A percentile compares a stretch with the other conserved stretches of the same genome.
Evolutionary conservation across 2,888 invertebrate genomes (phyloP).

Genomic region (Pardosa pseudoannulata): DNA sequence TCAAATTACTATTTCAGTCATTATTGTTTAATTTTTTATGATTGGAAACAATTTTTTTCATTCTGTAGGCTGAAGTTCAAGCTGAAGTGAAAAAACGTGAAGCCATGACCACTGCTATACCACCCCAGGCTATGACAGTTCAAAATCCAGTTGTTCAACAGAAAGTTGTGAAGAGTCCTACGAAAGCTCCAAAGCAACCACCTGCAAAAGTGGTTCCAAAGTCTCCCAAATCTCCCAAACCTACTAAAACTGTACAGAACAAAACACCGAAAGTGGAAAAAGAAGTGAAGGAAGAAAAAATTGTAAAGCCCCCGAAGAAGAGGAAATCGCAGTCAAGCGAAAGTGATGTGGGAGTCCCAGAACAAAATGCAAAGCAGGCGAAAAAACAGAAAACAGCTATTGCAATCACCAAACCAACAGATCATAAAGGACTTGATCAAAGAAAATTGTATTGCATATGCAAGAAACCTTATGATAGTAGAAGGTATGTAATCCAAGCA

Average conservation of each 20-base stretch:
- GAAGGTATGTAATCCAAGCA: conserved; percentile 84
- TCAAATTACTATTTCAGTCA: too few relatives aligned
- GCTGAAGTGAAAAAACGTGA: conserved; percentile 72
- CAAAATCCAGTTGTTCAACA: conserved; percentile 30
- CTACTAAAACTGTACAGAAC: conserved; percentile 14
- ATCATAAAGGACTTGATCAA: conserved; percentile 58
- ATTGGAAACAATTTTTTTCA: too few relatives aligned
- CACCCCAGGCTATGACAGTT: conserved; percentile 48
- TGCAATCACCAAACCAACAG: conserved; percentile 47
- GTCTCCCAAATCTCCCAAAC: not conserved
- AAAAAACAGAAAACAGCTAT: conserved; percentile 73
- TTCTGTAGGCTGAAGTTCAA: conserved; percentile 69
- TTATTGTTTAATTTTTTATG: too few relatives aligned
- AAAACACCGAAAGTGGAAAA: conserved; percentile 27
- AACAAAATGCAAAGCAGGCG: conserved; percentile 43
- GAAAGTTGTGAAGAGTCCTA: conserved; percentile 28
- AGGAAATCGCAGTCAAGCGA: conserved; percentile 72
- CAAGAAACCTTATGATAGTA: conserved; percentile 95
- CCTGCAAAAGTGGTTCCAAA: conserved; percentile 10
- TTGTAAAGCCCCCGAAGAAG: conserved; percentile 70
- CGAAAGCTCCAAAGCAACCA: not conserved
- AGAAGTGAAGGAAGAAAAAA: conserved; percentile 46
- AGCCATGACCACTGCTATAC: conserved; percentile 36
- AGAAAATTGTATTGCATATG: conserved; percentile 86
- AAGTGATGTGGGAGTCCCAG: conserved; percentile 48